phyloP scores from a whole-genome alignment of 2,797 vertebrate species.

The Nyctibius grandis region DNA sequence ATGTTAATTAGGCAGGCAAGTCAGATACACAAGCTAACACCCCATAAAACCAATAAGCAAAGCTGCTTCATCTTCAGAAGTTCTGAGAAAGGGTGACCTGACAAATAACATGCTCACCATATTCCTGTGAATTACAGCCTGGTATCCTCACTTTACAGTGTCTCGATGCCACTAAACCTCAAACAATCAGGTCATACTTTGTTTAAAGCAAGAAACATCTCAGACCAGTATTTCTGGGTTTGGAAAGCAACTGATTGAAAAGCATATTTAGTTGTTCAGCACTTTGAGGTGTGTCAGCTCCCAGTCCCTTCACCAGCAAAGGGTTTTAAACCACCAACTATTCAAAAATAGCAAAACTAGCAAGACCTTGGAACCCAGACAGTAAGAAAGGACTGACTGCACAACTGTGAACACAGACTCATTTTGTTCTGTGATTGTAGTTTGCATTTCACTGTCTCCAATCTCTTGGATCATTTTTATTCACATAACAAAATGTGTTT shows the following conservation, averaged over 20 bases:
- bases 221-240: not conserved
- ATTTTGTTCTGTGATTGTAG: not conserved
- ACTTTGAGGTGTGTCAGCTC: not conserved
- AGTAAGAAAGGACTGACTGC: not conserved
- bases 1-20: not conserved
- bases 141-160: not conserved
- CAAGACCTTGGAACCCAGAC: not conserved
- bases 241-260: not conserved
- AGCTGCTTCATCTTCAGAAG: not conserved
- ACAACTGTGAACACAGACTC: not conserved
- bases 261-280: rapidly evolving
- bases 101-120: not conserved
- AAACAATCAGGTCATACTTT: not conserved
- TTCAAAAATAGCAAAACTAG: not conserved
- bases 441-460: not conserved
- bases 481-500: not conserved
- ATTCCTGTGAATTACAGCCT: not conserved
- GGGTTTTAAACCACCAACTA: not conserved
- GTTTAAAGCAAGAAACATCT: not conserved
- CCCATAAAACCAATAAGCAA: not conserved
- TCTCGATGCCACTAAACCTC: not conserved
- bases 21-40: not conserved
- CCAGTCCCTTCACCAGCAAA: not conserved
- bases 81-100: not conserved
- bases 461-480: not conserved